Conservation (phyloP, 2,797 vertebrate genomes). For the Erithacus rubecula region DNA sequence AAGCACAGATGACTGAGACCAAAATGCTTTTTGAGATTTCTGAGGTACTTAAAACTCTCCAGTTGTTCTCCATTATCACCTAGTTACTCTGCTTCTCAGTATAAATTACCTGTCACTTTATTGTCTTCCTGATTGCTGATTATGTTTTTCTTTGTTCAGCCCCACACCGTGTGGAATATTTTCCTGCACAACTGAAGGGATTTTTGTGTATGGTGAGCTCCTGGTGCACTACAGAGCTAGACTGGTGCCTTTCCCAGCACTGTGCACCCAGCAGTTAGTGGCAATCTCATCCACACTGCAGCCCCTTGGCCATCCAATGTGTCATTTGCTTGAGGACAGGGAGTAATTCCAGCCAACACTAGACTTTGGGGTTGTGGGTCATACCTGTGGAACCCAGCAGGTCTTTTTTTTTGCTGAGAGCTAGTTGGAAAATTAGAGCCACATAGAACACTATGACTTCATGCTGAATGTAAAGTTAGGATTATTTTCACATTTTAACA, state of each 20-base stretch:
- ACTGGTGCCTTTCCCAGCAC: not conserved
- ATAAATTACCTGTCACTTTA: not conserved
- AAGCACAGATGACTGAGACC: not conserved
- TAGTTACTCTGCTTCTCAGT: not conserved
- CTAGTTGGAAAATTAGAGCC: not conserved
- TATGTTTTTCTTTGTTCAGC: not conserved
- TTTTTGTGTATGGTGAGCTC: not conserved
- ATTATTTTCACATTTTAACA: not conserved
- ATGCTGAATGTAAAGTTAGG: not conserved
- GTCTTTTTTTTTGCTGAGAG: not conserved
- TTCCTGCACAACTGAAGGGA: not conserved
- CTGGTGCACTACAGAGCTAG: not conserved
- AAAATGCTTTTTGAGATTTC: not conserved
- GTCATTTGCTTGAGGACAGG: not conserved
- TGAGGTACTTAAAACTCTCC: not conserved
- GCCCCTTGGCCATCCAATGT: accelerated
- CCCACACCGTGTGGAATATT: not conserved
- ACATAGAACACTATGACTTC: not conserved
- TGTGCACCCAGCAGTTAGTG: not conserved
- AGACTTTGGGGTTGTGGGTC: not conserved
- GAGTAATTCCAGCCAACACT: not conserved
- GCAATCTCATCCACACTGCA: not conserved
- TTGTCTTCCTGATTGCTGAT: not conserved
- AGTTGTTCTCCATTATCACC: not conserved
- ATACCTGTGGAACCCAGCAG: not conserved